Conservation (phyloP, 2,113 vertebrate species). For the Aythya baeri region DNA sequence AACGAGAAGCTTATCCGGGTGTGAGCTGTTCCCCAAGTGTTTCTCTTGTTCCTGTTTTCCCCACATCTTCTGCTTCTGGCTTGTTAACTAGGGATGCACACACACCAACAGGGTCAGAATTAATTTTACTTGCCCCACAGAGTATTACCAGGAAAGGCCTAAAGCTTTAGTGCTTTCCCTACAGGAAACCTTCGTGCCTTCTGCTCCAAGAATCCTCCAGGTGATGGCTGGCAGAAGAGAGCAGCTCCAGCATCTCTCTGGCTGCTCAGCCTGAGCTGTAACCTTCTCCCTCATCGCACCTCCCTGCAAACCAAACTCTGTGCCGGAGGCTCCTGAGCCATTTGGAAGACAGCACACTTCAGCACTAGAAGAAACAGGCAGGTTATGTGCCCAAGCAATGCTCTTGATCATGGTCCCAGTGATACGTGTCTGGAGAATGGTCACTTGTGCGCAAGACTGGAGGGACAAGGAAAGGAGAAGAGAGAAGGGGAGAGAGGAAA, state of each 20-base stretch:
- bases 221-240: neutral
- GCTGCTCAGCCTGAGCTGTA: neutral
- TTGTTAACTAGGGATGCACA: neutral
- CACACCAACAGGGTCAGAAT: neutral
- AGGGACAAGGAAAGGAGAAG: neutral
- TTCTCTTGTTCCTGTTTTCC: neutral
- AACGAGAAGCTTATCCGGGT: neutral
- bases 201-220: neutral
- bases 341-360: neutral
- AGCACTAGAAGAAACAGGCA: neutral
- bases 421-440: fast-evolving
- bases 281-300: neutral
- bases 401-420: neutral
- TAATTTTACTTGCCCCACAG: neutral
- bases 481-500: neutral
- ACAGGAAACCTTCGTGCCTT: neutral
- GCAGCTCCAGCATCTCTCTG: neutral
- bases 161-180: neutral
- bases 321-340: neutral
- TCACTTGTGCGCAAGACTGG: fast-evolving
- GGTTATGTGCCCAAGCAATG: neutral
- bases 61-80: fast-evolving
- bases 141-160: neutral
- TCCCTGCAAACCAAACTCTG: neutral
- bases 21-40: neutral